A percentile compares a stretch with the other conserved stretches of the same genome.
Conservation (phyloP, 2,888 invertebrate species). For the Matsumyia berberina region DNA sequence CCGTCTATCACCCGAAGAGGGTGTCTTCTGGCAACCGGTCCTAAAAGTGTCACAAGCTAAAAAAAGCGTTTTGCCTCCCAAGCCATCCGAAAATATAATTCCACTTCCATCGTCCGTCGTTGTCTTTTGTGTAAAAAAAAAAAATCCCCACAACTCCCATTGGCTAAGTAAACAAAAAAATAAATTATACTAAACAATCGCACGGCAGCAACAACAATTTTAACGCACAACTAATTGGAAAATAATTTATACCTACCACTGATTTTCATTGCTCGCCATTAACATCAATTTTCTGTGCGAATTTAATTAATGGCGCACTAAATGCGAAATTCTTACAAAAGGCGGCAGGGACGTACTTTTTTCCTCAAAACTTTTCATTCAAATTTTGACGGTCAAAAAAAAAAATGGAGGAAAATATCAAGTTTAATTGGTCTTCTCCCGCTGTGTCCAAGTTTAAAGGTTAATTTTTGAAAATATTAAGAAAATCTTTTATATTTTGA, state of each 20-base stretch:
- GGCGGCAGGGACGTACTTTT: not conserved
- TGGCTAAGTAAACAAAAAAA: too few species aligned
- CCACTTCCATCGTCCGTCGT: too few species aligned
- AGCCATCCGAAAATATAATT: too few species aligned
- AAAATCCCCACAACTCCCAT: not conserved
- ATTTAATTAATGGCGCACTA: conserved; percentile 64
- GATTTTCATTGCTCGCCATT: conserved; percentile 61
- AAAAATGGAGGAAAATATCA: not conserved
- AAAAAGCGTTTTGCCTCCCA: too few species aligned
- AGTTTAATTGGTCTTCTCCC: too few species aligned
- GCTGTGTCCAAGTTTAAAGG: conserved; percentile 2
- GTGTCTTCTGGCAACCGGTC: not conserved
- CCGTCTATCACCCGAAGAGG: too few species aligned
- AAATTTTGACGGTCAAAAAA: not conserved
- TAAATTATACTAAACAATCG: conserved; percentile 2
- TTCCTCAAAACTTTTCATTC: not conserved
- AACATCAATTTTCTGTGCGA: conserved; percentile 64
- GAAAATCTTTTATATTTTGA: too few species aligned
- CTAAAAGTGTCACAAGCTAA: not conserved
- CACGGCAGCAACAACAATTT: conserved; percentile 33
- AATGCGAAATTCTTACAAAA: conserved; percentile 39
- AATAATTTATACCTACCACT: conserved; percentile 62
- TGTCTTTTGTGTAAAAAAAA: too few species aligned
- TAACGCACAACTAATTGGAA: conserved; percentile 30
- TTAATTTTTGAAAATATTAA: conserved; percentile 28